phyloP scores from a whole-genome alignment of 2,888 invertebrate genomes.

The Stenolophus ochropezus region DNA sequence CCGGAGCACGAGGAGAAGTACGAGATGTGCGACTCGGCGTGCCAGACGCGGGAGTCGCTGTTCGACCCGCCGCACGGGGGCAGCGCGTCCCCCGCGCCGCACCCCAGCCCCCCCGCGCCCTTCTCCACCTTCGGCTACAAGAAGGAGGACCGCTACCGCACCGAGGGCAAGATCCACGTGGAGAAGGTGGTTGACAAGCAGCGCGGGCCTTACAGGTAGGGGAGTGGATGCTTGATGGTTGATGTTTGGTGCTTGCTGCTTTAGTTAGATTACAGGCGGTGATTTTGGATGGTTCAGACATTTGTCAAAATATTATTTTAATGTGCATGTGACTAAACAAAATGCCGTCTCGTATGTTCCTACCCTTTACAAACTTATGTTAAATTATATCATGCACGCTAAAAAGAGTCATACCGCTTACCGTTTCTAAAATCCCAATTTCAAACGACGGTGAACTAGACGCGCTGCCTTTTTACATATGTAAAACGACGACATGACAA shows the following conservation, averaged over 20 bases:
- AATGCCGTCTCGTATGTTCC: too few species aligned
- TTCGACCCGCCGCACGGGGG: constrained; percentile 75
- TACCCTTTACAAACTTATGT: too few species aligned
- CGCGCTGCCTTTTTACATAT: too few species aligned
- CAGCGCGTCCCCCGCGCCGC: constrained; percentile 66
- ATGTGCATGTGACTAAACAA: too few species aligned
- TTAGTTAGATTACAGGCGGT: too few species aligned
- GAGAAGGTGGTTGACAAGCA: constrained; percentile 68
- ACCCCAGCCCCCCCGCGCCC: constrained; percentile 70
- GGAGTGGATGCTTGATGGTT: neutral
- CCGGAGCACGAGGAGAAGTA: constrained; percentile 41
- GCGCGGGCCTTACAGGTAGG: constrained; percentile 59
- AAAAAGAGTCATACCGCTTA: too few species aligned
- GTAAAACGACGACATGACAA: too few species aligned
- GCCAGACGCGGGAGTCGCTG: constrained; percentile 89
- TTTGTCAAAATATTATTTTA: too few species aligned
- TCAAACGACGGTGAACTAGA: too few species aligned
- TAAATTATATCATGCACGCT: too few species aligned
- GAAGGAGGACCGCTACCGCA: constrained; percentile 74
- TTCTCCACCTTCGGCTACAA: constrained; percentile 78
- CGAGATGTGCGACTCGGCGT: constrained; percentile 83
- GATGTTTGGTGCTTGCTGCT: neutral
- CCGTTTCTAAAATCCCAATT: too few species aligned
- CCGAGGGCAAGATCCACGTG: constrained; percentile 79
- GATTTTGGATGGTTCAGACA: too few species aligned